A percentile compares a stretch with the other conserved stretches of the same genome.
These are phyloP conservation scores for Schizothorax lantsangensis DNA, from an alignment of 2,797 vertebrate species.

Conservation along the genomic window DNA sequence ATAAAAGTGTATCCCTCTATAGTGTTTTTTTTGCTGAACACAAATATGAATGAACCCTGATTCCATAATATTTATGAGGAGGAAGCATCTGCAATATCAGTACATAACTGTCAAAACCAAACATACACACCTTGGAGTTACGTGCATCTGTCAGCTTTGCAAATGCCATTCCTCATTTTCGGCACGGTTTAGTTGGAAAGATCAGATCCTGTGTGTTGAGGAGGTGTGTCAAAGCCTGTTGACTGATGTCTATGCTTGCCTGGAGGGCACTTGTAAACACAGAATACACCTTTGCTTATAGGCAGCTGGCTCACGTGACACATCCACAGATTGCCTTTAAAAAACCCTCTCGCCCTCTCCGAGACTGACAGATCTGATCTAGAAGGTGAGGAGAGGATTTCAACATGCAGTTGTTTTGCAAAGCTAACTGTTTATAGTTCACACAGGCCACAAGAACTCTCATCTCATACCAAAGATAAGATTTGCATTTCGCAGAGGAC, in stretches of 20 bases:
- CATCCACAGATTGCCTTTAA: slow-evolving; percentile 63
- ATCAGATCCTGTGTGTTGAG: slow-evolving; percentile 40
- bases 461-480: background rate
- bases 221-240: slow-evolving; percentile 59
- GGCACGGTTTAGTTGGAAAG: background rate
- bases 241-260: slow-evolving; percentile 60
- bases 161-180: slow-evolving; percentile 39
- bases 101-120: background rate
- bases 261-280: slow-evolving; percentile 64
- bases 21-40: background rate
- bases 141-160: background rate
- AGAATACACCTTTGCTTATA: slow-evolving; percentile 57
- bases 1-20: background rate
- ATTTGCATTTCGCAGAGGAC: background rate
- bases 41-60: background rate
- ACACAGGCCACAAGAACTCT: background rate
- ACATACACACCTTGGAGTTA: background rate
- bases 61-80: background rate
- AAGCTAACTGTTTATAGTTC: background rate
- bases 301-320: slow-evolving; percentile 69
- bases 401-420: slow-evolving; percentile 16
- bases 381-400: slow-evolving; percentile 16
- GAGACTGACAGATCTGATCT: slow-evolving; percentile 54
- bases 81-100: background rate
- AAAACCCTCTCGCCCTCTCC: slow-evolving; percentile 59